Base-by-base conservation (phyloP, 1,140 invertebrate species). In the Parasteatoda tepidariorum region DNA sequence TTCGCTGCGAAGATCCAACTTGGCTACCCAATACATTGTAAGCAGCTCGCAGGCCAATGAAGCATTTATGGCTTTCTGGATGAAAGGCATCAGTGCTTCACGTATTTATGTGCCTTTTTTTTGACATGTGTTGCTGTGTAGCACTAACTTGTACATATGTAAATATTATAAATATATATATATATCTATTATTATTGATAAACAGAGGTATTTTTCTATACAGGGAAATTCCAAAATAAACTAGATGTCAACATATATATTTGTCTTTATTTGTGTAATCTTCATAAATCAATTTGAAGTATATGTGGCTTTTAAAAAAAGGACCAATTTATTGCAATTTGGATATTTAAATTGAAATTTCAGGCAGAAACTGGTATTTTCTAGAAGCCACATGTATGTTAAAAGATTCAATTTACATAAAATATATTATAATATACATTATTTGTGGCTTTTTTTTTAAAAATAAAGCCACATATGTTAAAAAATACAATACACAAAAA, bases 181-280 rank as follows among this genome's bases (percentile, higher is more conserved):
- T 41, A 41, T 41, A 41, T 41, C 38, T 41, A 55, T 75, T 70
- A 67, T 57, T 54, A 33, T 41, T 76, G 18, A 38, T 81, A 81
- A 81, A 38, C 66, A 70, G 76, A 81, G 78, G 78, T 81, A 81
- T 81, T 81, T 81, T 81, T 81, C 66, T 81, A 81, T 81, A 41
- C 76, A 81, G 76, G 78, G 78, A 81, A 81, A 81, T 81, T 81
- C 78, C 67, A 81, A 81, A 81, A 81, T 81, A 81, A 81, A 81
- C 78, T 81, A 81, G 78, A 81, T 81, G 66, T 81, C 54, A 68
- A 79, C 38, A 5, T 41, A 41, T 41, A 41, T 41, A 5, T 41
- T 6, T 41, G 5, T 5, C 38, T 41, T 41, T n/a, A n/a, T n/a
- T n/a, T n/a, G n/a, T n/a, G n/a, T n/a, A n/a, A n/a, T n/a, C n/a